Evolutionary conservation across 2,797 vertebrate genomes (phyloP).

Genomic region (Menidia menidia): DNA sequence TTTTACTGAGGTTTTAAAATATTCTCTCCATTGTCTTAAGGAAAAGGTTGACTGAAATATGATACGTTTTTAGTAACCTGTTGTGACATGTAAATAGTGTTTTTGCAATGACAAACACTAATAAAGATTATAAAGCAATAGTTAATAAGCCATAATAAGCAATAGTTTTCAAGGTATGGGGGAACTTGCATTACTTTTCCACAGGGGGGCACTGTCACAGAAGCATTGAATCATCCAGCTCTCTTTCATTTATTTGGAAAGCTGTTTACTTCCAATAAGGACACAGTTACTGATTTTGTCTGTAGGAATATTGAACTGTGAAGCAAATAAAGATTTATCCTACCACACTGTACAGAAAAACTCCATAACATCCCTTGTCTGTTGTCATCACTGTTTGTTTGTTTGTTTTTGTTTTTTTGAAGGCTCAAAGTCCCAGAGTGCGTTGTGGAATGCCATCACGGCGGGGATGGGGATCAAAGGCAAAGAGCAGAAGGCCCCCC

Average conservation of each 20-base stretch:
- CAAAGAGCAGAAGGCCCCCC: conserved; percentile 80
- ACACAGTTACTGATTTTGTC: neutral
- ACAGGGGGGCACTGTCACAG: conserved; percentile 74
- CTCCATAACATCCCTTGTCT: neutral
- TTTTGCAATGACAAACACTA: conserved; percentile 1
- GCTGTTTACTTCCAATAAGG: neutral
- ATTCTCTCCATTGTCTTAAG: neutral
- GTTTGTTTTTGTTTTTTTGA: neutral
- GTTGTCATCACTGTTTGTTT: neutral
- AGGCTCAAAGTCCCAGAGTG: conserved; percentile 96
- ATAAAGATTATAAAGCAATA: no score
- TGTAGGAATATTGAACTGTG: neutral
- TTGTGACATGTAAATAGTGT: neutral
- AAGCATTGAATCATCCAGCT: neutral
- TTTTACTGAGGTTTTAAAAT: conserved; percentile 5
- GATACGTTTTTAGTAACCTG: neutral
- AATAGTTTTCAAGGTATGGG: neutral
- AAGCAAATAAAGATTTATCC: conserved; percentile 8
- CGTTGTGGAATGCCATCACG: conserved; percentile 90
- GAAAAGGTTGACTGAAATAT: neutral
- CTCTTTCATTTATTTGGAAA: neutral
- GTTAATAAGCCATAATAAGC: no score
- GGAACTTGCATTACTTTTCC: conserved; percentile 49
- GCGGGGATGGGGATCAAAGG: conserved; percentile 89
- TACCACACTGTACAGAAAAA: neutral